phyloP scores from a whole-genome alignment of 2,888 invertebrate genomes.

The Bellardia bayeri region DNA sequence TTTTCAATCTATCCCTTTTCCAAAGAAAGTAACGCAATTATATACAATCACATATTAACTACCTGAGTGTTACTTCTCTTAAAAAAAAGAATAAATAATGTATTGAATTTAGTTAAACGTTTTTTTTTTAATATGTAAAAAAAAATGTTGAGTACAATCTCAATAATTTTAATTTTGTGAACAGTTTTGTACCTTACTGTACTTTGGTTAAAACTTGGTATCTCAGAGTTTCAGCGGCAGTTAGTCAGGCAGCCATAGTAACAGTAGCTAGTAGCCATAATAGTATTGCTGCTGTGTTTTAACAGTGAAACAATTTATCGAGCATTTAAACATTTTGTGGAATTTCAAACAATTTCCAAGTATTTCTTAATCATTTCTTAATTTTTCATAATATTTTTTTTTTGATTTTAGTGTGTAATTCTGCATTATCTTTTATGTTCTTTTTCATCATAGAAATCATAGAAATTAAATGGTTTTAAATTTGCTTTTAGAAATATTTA shows the following conservation, averaged over 20 bases:
- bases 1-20: too few species aligned
- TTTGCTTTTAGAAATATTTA: not conserved
- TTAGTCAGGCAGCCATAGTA: not conserved
- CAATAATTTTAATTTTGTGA: too few species aligned
- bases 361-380: not conserved
- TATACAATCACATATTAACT: too few species aligned
- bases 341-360: slow-evolving; percentile 48
- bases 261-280: not conserved
- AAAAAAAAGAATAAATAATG: too few species aligned
- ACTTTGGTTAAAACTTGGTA: too few species aligned
- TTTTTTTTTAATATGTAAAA: too few species aligned
- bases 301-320: slow-evolving; percentile 40
- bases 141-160: too few species aligned
- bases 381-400: not conserved
- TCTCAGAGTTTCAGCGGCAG: not conserved
- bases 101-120: too few species aligned
- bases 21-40: too few species aligned
- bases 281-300: slow-evolving; percentile 25
- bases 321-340: slow-evolving; percentile 33
- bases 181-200: too few species aligned
- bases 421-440: not conserved
- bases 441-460: slow-evolving; percentile 45
- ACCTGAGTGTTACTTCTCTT: too few species aligned
- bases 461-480: slow-evolving; percentile 49
- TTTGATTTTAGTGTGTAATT: slow-evolving; percentile 7